Conservation (phyloP, 2,888 invertebrate genomes). For the Parnassius smintheus region DNA sequence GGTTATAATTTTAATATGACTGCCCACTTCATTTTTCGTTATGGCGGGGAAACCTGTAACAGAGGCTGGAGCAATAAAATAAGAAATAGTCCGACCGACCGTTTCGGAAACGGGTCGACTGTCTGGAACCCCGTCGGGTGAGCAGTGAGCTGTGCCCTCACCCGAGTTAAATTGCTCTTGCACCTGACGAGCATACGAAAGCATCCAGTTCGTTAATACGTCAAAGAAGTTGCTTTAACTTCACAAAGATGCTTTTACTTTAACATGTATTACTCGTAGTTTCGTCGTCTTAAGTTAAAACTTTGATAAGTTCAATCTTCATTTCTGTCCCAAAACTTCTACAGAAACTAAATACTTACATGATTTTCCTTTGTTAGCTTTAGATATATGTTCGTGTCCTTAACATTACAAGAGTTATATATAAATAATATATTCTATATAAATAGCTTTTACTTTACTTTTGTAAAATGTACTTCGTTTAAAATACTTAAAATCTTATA, state of each 20-base stretch:
- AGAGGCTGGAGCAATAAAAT: slow-evolving; percentile 37
- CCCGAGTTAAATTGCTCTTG: slow-evolving; percentile 52
- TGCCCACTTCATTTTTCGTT: neutral
- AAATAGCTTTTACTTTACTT: no score
- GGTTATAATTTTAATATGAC: no score
- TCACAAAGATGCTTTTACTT: slow-evolving; percentile 11
- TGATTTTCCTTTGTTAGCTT: no score
- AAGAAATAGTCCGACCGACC: slow-evolving; percentile 56
- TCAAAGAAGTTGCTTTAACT: slow-evolving; percentile 12
- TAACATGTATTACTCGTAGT: slow-evolving; percentile 7
- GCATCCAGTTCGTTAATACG: slow-evolving; percentile 29
- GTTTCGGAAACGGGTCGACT: slow-evolving; percentile 52
- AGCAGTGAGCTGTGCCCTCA: slow-evolving; percentile 36
- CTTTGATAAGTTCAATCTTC: slow-evolving; percentile 1
- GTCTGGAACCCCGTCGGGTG: slow-evolving; percentile 45
- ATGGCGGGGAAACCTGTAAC: slow-evolving; percentile 10
- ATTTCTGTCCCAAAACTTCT: neutral
- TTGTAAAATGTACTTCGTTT: no score
- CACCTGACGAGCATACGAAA: slow-evolving; percentile 62
- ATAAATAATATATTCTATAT: no score
- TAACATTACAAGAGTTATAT: no score
- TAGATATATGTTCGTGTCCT: no score
- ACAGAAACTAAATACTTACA: no score
- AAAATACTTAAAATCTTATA: no score
- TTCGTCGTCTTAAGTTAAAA: slow-evolving; percentile 1